Conservation (phyloP, 2,888 invertebrate genomes). For the Plebejus melissa region DNA sequence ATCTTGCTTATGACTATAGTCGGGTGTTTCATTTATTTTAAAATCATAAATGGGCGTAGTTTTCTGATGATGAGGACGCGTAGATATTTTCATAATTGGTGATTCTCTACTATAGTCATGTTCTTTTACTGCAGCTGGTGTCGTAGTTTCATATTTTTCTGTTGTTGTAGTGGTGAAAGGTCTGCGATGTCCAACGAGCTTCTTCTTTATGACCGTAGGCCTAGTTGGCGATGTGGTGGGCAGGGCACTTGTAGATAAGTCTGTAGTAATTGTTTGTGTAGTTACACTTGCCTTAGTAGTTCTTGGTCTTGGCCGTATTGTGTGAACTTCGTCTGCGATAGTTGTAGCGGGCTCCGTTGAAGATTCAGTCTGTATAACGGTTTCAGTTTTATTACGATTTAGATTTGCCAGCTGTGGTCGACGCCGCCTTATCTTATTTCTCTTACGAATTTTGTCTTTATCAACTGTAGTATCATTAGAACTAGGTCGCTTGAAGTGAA, state of each 20-base stretch:
- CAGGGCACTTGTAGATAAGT: conserved; percentile 67
- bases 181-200: conserved; percentile 55
- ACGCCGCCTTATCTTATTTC: conserved; percentile 69
- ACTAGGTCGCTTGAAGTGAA: conserved; percentile 67
- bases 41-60: conserved; percentile 49
- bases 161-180: conserved; percentile 52
- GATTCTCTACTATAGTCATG: conserved; percentile 62
- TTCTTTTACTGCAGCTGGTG: conserved; percentile 45
- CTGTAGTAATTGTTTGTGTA: conserved; percentile 65
- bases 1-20: conserved; percentile 72
- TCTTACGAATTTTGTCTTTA: conserved; percentile 63
- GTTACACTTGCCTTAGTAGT: conserved; percentile 59
- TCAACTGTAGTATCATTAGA: conserved; percentile 48
- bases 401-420: conserved; percentile 60
- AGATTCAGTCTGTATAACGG: conserved; percentile 45
- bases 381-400: conserved; percentile 54
- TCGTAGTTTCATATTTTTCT: conserved; percentile 60
- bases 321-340: conserved; percentile 56
- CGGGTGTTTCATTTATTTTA: conserved; percentile 56
- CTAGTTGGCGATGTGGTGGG: conserved; percentile 69
- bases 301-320: conserved; percentile 60
- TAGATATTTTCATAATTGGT: conserved; percentile 75
- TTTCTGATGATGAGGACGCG: conserved; percentile 54
- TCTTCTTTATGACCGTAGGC: conserved; percentile 66
- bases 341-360: conserved; percentile 53